phyloP scores from a whole-genome alignment of 2,888 invertebrate genomes.

The Carcina quercana region DNA sequence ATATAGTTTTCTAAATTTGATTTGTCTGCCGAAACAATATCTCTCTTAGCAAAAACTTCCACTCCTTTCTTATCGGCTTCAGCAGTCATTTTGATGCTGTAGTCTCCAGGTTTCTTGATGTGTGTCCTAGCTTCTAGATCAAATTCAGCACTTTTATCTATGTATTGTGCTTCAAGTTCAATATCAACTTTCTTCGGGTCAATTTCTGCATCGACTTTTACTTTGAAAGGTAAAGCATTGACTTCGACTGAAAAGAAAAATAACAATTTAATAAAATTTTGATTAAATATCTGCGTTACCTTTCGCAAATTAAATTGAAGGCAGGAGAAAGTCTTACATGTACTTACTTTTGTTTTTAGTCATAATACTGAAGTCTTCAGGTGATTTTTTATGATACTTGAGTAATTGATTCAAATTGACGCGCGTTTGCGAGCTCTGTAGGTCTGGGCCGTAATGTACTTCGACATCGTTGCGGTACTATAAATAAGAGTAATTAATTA shows the following conservation, averaged over 20 bases:
- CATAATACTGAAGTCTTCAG: conserved; percentile 57
- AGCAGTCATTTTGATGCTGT: conserved; percentile 45
- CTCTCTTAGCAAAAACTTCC: conserved; percentile 72
- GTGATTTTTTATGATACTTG: conserved; percentile 44
- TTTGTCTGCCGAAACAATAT: conserved; percentile 69
- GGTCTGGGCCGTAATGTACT: conserved; percentile 77
- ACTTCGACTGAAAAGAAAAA: conserved; percentile 59
- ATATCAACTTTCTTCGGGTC: conserved; percentile 72
- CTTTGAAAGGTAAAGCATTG: conserved; percentile 62
- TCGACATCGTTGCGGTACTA: conserved; percentile 60
- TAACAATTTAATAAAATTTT: background rate
- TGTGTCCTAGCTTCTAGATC: conserved; percentile 71
- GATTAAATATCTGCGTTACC: no score
- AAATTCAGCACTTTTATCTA: conserved; percentile 75
- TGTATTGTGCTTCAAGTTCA: conserved; percentile 73
- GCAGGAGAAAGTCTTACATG: no score
- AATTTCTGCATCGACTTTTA: conserved; percentile 71
- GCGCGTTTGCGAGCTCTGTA: conserved; percentile 70
- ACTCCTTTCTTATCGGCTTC: conserved; percentile 41
- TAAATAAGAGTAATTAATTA: no score
- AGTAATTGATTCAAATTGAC: conserved; percentile 62
- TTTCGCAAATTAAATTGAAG: no score
- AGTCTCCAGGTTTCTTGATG: conserved; percentile 57
- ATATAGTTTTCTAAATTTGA: conserved; percentile 77
- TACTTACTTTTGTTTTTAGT: conserved; percentile 66